These are phyloP conservation scores for Notoglanidium macrostoma DNA, from an alignment of 2,797 vertebrate species.

Conservation along the genomic window DNA sequence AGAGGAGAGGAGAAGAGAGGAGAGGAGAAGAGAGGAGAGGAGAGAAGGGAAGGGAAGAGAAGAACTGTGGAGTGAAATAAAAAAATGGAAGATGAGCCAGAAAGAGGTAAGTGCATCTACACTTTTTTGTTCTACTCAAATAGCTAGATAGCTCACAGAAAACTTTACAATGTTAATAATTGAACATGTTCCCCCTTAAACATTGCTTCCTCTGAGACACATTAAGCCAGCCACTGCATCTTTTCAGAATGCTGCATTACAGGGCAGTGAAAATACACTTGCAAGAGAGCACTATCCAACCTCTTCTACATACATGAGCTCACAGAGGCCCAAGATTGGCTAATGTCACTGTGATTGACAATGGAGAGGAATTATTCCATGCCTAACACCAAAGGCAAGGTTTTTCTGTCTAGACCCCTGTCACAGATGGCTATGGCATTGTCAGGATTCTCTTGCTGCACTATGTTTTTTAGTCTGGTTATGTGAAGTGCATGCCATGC, in stretches of 20 bases:
- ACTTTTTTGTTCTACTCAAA: background rate
- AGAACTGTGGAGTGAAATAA: background rate
- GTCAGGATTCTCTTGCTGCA: background rate
- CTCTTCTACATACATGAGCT: background rate
- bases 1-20: background rate
- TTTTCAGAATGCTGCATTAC: background rate
- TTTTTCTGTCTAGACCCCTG: background rate
- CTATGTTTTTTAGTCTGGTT: background rate
- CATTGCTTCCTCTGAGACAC: too few species aligned
- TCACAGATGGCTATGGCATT: background rate
- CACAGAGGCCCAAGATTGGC: background rate
- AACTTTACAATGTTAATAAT: too few species aligned
- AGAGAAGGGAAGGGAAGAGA: background rate
- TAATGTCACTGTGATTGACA: background rate
- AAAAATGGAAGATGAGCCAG: background rate
- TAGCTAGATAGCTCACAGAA: background rate
- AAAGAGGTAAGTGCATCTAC: background rate
- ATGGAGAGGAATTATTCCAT: background rate
- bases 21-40: background rate
- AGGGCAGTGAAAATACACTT: background rate
- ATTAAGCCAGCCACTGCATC: background rate
- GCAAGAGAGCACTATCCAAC: too few species aligned
- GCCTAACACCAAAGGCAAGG: background rate
- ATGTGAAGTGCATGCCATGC: background rate
- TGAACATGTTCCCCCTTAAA: too few species aligned